phyloP scores from a whole-genome alignment of 2,797 vertebrate genomes.

The Macrochelys suwanniensis region DNA sequence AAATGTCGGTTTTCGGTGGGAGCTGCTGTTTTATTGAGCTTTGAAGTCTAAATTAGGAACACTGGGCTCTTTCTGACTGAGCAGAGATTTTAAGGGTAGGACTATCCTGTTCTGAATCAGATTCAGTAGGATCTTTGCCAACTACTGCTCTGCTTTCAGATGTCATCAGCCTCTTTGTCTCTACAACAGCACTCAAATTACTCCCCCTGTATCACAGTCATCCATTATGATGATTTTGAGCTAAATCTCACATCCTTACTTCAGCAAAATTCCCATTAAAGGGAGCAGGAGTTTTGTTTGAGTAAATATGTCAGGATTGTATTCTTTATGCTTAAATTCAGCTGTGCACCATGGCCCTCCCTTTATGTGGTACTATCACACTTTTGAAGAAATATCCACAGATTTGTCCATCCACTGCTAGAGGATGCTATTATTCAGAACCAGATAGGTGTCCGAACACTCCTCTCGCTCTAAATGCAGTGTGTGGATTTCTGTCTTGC shows the following conservation, averaged over 20 bases:
- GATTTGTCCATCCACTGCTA: not conserved
- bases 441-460: not conserved
- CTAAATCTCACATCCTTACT: not conserved
- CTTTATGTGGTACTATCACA: not conserved
- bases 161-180: not conserved
- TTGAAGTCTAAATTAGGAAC: not conserved
- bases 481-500: not conserved
- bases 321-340: not conserved
- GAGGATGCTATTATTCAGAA: not conserved
- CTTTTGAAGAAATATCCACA: not conserved
- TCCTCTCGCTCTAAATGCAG: not conserved
- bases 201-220: not conserved
- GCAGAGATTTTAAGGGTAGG: not conserved
- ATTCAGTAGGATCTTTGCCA: not conserved
- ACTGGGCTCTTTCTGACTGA: not conserved
- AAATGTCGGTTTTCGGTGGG: not conserved
- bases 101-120: not conserved
- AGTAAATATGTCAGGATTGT: not conserved
- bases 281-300: not conserved
- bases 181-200: not conserved
- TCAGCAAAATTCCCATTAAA: not conserved
- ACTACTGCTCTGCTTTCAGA: not conserved
- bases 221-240: not conserved
- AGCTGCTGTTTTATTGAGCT: not conserved
- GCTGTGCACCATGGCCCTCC: not conserved